A percentile compares a stretch with the other conserved stretches of the same genome.
Evolutionary conservation across 2,888 invertebrate species (phyloP).

Genomic region (Tinea trinotella): DNA sequence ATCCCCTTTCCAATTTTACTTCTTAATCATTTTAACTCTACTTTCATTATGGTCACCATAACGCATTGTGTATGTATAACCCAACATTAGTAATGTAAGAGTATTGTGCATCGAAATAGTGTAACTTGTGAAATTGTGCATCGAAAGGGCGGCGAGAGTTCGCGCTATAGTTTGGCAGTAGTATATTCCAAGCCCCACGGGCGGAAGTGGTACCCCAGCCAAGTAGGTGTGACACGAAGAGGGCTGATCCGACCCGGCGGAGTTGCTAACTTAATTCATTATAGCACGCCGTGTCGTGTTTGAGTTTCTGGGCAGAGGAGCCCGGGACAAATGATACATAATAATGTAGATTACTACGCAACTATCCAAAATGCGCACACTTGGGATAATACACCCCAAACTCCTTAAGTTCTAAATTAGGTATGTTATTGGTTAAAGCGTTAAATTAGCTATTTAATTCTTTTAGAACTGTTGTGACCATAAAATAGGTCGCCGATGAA

Average conservation of each 20-base stretch:
- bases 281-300: constrained; percentile 59
- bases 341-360: too few species aligned
- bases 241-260: constrained; percentile 37
- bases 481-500: too few species aligned
- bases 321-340: constrained; percentile 1
- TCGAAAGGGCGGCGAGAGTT: constrained; percentile 7
- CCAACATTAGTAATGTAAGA: neutral
- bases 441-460: too few species aligned
- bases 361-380: constrained; percentile 15
- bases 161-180: constrained; percentile 1
- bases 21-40: too few species aligned
- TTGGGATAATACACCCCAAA: neutral
- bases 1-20: too few species aligned
- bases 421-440: neutral
- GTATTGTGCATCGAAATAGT: neutral
- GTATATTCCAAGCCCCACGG: constrained; percentile 3
- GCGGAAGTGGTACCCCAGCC: constrained; percentile 24
- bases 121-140: too few species aligned
- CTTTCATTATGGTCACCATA: too few species aligned
- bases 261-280: constrained; percentile 68
- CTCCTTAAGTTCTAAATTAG: neutral
- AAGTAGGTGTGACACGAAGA: constrained; percentile 46
- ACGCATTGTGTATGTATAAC: too few species aligned
- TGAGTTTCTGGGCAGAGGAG: constrained; percentile 45
- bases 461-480: too few species aligned